phyloP scores from a whole-genome alignment of 2,888 invertebrate genomes.

The Athrips mouffetella region DNA sequence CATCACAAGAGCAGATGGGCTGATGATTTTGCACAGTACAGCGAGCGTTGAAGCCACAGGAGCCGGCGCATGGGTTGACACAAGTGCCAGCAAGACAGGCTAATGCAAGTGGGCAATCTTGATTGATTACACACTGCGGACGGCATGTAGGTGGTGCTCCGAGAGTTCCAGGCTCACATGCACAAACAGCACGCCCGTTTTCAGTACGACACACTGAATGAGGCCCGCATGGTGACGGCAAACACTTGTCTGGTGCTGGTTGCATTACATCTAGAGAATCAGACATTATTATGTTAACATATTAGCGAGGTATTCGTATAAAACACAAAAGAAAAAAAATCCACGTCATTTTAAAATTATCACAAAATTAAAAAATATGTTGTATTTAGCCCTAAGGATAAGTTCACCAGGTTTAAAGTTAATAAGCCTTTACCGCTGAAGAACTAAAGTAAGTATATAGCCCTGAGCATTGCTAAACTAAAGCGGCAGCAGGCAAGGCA shows the following conservation, averaged over 20 bases:
- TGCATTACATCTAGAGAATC: conserved; percentile 35
- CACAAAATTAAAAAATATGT: no score
- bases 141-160: conserved; percentile 88
- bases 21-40: conserved; percentile 86
- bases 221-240: conserved; percentile 84
- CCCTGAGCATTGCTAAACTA: no score
- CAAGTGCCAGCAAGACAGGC: conserved; percentile 86
- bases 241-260: conserved; percentile 76
- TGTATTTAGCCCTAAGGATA: no score
- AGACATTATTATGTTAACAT: not conserved
- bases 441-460: no score
- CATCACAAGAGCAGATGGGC: conserved; percentile 85
- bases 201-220: conserved; percentile 81
- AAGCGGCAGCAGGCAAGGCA: no score
- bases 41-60: conserved; percentile 86
- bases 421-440: no score
- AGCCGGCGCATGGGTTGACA: conserved; percentile 85
- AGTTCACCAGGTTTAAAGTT: no score
- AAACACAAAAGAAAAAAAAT: no score
- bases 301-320: not conserved
- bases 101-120: conserved; percentile 86
- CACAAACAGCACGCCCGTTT: conserved; percentile 83
- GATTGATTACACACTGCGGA: conserved; percentile 87
- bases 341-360: no score
- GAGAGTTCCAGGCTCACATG: conserved; percentile 85